Evolutionary conservation across 2,888 invertebrate species (phyloP).

Genomic region (Hydroisotoma schaefferi): DNA sequence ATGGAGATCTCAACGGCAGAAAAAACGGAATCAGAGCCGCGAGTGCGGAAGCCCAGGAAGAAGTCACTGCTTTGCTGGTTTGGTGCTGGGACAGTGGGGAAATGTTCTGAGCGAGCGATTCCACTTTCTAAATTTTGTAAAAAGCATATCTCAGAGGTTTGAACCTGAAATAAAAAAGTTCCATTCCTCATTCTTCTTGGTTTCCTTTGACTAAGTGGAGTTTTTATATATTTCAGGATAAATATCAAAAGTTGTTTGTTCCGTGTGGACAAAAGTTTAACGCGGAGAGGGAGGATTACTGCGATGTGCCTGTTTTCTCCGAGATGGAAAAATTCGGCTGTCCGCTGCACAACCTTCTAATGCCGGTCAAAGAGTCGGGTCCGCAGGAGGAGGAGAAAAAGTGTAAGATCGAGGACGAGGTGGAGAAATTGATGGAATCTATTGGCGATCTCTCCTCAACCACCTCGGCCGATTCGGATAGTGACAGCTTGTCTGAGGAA

Average conservation of each 20-base stretch:
- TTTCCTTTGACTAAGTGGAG: not conserved
- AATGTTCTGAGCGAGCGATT: not conserved
- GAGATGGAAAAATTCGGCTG: slow-evolving; percentile 7
- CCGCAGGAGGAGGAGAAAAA: not conserved
- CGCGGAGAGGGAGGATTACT: slow-evolving; percentile 1
- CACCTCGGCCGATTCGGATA: not conserved
- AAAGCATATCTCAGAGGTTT: not conserved
- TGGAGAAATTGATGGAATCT: not conserved
- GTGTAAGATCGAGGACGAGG: slow-evolving; percentile 3
- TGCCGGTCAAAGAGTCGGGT: not conserved
- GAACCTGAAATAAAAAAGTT: not conserved
- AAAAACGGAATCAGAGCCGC: no score
- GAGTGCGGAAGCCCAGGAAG: not conserved
- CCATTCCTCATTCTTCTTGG: not conserved
- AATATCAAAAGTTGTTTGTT: not conserved
- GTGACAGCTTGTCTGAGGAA: not conserved
- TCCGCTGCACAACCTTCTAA: not conserved
- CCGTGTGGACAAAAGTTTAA: not conserved
- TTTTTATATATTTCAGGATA: not conserved
- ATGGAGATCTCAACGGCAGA: no score
- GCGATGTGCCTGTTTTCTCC: not conserved
- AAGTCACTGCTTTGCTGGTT: not conserved
- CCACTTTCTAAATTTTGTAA: not conserved
- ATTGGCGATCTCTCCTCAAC: not conserved
- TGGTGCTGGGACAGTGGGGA: not conserved